These are phyloP conservation scores for Euwallacea fornicatus DNA, from an alignment of 1,140 invertebrate species.

Conservation along the genomic window DNA sequence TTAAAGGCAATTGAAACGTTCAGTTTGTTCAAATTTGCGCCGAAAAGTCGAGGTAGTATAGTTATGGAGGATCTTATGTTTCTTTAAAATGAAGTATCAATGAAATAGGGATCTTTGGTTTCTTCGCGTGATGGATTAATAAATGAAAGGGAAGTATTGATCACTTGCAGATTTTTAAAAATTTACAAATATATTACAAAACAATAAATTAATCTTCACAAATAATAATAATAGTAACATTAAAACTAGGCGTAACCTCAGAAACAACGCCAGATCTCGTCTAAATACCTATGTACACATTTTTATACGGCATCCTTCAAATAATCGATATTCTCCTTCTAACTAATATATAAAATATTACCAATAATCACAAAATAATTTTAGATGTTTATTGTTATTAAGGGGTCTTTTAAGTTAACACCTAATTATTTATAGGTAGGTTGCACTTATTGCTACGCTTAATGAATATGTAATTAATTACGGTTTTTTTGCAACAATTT, in stretches of 20 bases:
- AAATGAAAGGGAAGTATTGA: too few species aligned
- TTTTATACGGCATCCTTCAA: slow-evolving; percentile 7
- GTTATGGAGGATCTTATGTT: too few species aligned
- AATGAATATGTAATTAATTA: too few species aligned
- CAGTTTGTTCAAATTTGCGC: too few species aligned
- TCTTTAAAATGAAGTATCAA: too few species aligned
- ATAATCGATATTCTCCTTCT: slow-evolving; percentile 11
- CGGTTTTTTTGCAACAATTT: too few species aligned
- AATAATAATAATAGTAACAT: slow-evolving; percentile 24
- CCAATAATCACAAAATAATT: slow-evolving; percentile 21
- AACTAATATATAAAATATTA: slow-evolving; percentile 15
- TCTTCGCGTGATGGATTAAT: too few species aligned
- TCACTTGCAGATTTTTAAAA: slow-evolving; percentile 5
- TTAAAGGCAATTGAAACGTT: too few species aligned
- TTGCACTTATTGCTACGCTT: too few species aligned
- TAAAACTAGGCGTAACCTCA: slow-evolving; percentile 17
- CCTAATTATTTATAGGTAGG: neutral
- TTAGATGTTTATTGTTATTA: slow-evolving; percentile 17
- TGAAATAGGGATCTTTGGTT: too few species aligned
- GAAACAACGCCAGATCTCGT: slow-evolving; percentile 9
- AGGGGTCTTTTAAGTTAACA: slow-evolving; percentile 11
- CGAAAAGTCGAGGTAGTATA: too few species aligned
- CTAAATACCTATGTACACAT: slow-evolving; percentile 17
- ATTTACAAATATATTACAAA: slow-evolving; percentile 38
- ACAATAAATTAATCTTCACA: slow-evolving; percentile 36